phyloP scores from a whole-genome alignment of 1,140 invertebrate genomes.

The Drepana arcuata region DNA sequence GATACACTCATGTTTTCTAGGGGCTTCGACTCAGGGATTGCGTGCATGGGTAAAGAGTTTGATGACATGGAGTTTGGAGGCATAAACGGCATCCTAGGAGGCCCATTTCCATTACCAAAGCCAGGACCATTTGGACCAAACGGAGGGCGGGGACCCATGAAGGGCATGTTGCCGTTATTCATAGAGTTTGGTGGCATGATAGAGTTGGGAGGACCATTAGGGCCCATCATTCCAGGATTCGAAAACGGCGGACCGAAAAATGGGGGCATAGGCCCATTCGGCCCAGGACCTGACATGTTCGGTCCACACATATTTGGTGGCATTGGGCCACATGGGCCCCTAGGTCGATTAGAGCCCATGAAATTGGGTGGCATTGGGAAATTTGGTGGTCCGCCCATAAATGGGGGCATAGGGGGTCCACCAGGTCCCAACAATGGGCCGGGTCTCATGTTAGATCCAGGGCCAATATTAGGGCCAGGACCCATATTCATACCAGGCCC shows the following conservation, averaged over 20 bases:
- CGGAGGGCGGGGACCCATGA: constrained; percentile 23
- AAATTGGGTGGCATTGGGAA: constrained; percentile 52
- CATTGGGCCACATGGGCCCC: constrained; percentile 34
- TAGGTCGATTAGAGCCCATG: constrained; percentile 44
- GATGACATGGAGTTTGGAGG: constrained; percentile 25
- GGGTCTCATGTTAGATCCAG: constrained; percentile 16
- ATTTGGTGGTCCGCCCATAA: constrained; percentile 47
- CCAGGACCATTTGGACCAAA: constrained; percentile 29
- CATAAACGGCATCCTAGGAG: constrained; percentile 24
- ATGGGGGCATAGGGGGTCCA: constrained; percentile 24
- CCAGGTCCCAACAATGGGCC: constrained; percentile 12
- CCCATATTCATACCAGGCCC: constrained; percentile 19
- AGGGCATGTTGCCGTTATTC: constrained; percentile 29
- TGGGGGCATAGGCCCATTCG: constrained; percentile 54
- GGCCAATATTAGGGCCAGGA: constrained; percentile 17
- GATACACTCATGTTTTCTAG: constrained; percentile 29
- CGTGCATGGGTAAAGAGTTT: constrained; percentile 18
- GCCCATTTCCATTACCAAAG: constrained; percentile 12
- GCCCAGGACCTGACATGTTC: constrained; percentile 42
- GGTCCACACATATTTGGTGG: constrained; percentile 49
- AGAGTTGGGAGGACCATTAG: constrained; percentile 44
- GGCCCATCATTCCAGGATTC: constrained; percentile 25
- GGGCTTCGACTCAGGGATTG: constrained; percentile 36
- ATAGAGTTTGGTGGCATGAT: constrained; percentile 39
- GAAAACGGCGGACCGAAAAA: constrained; percentile 49